Base-by-base conservation (phyloP, 2,888 invertebrate species). In the Dorcus parallelipipedus region DNA sequence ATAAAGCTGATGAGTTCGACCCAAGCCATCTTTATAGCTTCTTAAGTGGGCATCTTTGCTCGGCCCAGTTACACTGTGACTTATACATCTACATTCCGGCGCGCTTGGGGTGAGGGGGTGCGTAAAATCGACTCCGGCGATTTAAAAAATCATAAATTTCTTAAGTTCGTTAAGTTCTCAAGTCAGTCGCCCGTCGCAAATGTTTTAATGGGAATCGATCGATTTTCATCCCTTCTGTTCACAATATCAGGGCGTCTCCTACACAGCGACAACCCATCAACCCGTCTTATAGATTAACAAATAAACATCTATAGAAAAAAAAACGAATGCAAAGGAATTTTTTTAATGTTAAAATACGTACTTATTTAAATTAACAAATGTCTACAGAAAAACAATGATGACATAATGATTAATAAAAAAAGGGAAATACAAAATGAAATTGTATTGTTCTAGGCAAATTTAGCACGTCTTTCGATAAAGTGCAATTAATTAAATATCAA, bases 261-360 rank as follows among this genome's bases (percentile, higher is more conserved):
- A 33, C 26, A 45, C 8, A 17, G 9, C 45, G 45, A n/a, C 9
- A 45, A 9, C 9, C 45, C 65, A 62, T 66, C 66, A 66, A 66
- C 67, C 67, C 67, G 62, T 68, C 61, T 72, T 71, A 73, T 72
- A 71, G 67, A 74, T 73, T 69, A 69, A 71, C 69, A 73, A 71
- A 72, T 71, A 73, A 73, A 74, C 71, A 71, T 70, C 14, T 14
- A 14, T 14, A 14, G 69, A 4, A 7, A 69, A 67, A 68, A 67
- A 69, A 73, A 64, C 64, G 64, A 61, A 64, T 63, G 60, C 66
- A 14, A 14, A 14, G 14, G 14, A 14, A 14, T 14, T 14, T 14
- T 14, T 14, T 1, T 14, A 14, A 14, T 14, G 1, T 14, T 14
- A 14, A 14, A 14, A 14, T 14, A 14, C 14, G 14, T 14, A 14